Evolutionary conservation across 2,113 vertebrate genomes (phyloP).

Genomic region (Tenebrosternarchus preto): DNA sequence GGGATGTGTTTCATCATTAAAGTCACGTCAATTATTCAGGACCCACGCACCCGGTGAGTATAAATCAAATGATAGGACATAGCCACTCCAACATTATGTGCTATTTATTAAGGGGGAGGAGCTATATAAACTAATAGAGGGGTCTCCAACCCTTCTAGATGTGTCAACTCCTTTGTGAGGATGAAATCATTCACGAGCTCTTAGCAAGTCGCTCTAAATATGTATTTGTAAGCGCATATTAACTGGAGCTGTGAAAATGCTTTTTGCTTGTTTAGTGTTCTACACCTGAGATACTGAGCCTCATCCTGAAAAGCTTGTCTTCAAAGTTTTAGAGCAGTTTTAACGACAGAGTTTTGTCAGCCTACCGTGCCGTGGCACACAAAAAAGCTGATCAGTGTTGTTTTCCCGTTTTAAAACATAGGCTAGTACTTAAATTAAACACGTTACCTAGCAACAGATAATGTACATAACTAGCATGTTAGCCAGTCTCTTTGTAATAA

Average conservation of each 20-base stretch:
- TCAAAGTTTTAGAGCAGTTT: not conserved
- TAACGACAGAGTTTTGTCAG: not conserved
- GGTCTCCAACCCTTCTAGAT: not conserved
- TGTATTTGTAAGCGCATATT: not conserved
- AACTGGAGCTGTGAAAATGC: not conserved
- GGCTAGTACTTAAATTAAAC: not conserved
- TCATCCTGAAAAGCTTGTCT: not conserved
- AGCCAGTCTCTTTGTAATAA: not conserved
- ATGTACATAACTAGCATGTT: not conserved
- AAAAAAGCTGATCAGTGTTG: not conserved
- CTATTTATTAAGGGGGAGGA: conserved; percentile 7
- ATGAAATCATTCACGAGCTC: conserved; percentile 21
- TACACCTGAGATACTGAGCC: not conserved
- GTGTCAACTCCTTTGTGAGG: conserved; percentile 3
- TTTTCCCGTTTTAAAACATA: not conserved
- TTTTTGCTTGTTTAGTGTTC: not conserved
- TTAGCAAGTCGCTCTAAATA: too few relatives aligned
- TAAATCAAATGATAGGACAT: conserved; percentile 20
- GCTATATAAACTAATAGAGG: not conserved
- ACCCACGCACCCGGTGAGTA: conserved; percentile 31
- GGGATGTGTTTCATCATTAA: conserved; percentile 21
- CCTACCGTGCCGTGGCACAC: not conserved
- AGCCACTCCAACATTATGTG: conserved; percentile 12
- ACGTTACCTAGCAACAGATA: conserved; percentile 8
- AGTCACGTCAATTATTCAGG: conserved; percentile 34